Evolutionary conservation across 2,113 vertebrate genomes (phyloP).

Genomic region (Pomatorhinus ruficollis): DNA sequence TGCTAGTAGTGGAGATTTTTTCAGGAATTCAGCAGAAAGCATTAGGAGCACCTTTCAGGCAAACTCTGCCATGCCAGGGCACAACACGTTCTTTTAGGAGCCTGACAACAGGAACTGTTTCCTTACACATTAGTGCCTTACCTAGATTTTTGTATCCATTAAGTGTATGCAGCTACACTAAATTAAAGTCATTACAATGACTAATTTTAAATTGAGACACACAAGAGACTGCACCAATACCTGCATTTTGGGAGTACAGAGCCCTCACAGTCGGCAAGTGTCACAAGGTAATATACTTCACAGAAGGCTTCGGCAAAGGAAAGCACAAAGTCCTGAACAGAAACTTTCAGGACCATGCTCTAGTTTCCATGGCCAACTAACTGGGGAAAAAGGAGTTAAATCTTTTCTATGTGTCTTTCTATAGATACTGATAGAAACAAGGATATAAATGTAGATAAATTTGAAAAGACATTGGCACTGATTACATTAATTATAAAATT

Average conservation of each 20-base stretch:
- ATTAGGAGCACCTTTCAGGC: neutral
- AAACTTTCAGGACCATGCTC: neutral
- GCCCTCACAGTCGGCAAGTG: neutral
- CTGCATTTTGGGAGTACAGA: neutral
- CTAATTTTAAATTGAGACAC: neutral
- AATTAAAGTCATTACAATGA: neutral
- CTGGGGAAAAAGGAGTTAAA: neutral
- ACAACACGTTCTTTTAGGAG: neutral
- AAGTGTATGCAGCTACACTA: neutral
- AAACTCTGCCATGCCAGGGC: fast-evolving
- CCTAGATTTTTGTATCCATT: neutral
- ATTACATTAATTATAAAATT: too few relatives aligned
- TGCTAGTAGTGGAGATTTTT: neutral
- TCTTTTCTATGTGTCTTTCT: neutral
- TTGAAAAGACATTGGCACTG: neutral
- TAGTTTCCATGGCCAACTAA: neutral
- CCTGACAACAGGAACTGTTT: fast-evolving
- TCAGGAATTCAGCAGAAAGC: neutral
- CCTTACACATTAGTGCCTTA: neutral
- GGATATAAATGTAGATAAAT: neutral
- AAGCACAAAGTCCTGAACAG: neutral
- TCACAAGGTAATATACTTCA: neutral
- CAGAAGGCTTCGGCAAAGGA: neutral
- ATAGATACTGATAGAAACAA: neutral
- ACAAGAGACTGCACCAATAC: neutral